Evolutionary conservation across 2,113 vertebrate species (phyloP), one percentile per base, ranked within the genome.

Genomic region (Heterochromis multidens): DNA sequence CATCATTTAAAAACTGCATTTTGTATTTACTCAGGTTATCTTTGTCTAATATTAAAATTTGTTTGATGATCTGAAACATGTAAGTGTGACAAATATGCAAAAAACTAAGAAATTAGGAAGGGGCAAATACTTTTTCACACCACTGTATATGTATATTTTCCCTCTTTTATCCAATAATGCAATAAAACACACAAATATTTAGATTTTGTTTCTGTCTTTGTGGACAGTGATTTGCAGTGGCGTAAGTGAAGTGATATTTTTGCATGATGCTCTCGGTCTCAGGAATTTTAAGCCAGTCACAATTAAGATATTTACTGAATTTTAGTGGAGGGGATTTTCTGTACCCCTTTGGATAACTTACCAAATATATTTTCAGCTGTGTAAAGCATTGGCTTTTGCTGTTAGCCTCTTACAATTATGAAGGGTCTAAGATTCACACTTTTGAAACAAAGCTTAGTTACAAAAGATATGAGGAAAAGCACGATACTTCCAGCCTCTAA

Each of bases 251-350:
- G 46, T 21, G 27, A 74, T 3, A 74, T 14, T 74, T 21, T 31
- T 52, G 21, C 6, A 31, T 52, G 70, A 67, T 72, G 49, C 13
- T 49, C 43, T 52, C 5, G 49, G 40, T 72, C 2, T 4, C 0
- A 21, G 1, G 25, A 72, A 3, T 1, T 52, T 1, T 21, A 49
- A 52, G 19, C 21, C 19, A 37, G 21, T 29, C 17, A 62, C 23
- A 57, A 63, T 78, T 35, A 77, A 60, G 31, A n/a, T 52, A 52
- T 72, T 52, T 52, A 72, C 49, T 49, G 23, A 72, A 31, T 72
- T 72, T 29, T 21, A 17, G 1, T 60, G 10, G 9, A 61, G 29
- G 43, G 25, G 19, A 21, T 82, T 72, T 33, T 77, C 43, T 12
- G 7, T 7, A 3, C 35, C 56, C 23, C 33, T 2, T 9, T n/a